Percentiles rank a stretch among this genome's conserved stretches.
These are phyloP conservation scores for Craterocephalus amniculus DNA, from an alignment of 2,797 vertebrate species.

Conservation along the genomic window DNA sequence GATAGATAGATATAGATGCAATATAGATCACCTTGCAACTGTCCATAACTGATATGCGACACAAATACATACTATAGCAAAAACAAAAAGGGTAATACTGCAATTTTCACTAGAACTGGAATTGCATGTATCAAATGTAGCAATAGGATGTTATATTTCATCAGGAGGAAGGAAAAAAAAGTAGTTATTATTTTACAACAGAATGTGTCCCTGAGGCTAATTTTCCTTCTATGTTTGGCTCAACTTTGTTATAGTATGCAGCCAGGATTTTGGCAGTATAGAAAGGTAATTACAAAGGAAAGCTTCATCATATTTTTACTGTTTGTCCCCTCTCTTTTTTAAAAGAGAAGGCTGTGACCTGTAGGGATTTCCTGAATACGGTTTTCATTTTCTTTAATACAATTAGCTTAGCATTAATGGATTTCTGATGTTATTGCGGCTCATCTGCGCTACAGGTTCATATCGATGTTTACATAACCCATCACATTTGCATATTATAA, in stretches of 20 bases:
- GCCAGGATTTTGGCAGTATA: slow-evolving; percentile 49
- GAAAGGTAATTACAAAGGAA: slow-evolving; percentile 57
- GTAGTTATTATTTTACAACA: slow-evolving; percentile 40
- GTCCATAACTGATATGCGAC: neutral
- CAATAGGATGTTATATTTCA: neutral
- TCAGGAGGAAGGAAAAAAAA: slow-evolving; percentile 24
- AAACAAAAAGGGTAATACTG: neutral
- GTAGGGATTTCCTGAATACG: slow-evolving; percentile 14
- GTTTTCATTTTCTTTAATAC: slow-evolving; percentile 9
- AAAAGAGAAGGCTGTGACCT: slow-evolving; percentile 27
- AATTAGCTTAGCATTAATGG: slow-evolving; percentile 2
- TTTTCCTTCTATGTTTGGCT: slow-evolving; percentile 46
- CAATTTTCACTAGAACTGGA: neutral
- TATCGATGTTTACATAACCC: slow-evolving; percentile 24
- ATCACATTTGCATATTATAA: slow-evolving; percentile 21
- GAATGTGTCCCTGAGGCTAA: slow-evolving; percentile 43
- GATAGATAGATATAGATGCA: slow-evolving; percentile 1
- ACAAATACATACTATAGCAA: neutral
- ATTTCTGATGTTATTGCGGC: slow-evolving; percentile 5
- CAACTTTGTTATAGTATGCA: slow-evolving; percentile 43
- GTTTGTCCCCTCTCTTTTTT: slow-evolving; percentile 22
- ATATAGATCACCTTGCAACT: no score
- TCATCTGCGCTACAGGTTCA: slow-evolving; percentile 14
- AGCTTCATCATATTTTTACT: slow-evolving; percentile 18
- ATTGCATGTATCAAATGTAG: slow-evolving; percentile 4